These are phyloP conservation scores for Mesitornis unicolor DNA, from an alignment of 2,113 vertebrate species.

Conservation along the genomic window DNA sequence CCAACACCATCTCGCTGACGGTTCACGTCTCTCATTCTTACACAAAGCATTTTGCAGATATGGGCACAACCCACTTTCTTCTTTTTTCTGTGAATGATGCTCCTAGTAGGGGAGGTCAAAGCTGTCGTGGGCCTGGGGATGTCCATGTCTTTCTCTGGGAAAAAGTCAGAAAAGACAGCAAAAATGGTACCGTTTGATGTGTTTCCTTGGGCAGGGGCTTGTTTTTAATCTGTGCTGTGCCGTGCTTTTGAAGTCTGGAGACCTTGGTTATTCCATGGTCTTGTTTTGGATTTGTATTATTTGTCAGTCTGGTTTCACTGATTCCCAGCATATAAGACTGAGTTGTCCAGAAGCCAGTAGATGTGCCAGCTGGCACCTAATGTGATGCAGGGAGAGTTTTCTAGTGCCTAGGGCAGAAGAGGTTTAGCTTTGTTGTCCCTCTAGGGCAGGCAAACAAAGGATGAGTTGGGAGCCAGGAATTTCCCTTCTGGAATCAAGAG, in stretches of 20 bases:
- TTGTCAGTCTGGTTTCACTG: not conserved
- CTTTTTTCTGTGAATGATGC: not conserved
- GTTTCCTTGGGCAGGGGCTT: too few relatives aligned
- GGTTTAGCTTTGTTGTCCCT: not conserved
- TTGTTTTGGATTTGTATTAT: not conserved
- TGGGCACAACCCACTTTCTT: not conserved
- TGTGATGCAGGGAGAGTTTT: not conserved
- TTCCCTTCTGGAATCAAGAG: not conserved
- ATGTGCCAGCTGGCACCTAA: not conserved
- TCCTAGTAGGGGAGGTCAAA: not conserved
- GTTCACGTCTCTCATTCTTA: not conserved
- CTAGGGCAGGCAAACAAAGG: not conserved
- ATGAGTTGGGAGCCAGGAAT: not conserved
- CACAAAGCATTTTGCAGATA: not conserved
- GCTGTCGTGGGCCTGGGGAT: not conserved
- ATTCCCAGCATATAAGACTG: not conserved
- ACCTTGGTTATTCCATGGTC: not conserved
- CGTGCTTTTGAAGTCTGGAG: not conserved
- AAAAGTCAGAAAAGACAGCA: not conserved
- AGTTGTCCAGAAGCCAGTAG: fast-evolving
- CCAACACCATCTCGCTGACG: not conserved
- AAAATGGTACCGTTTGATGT: not conserved
- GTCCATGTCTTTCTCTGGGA: not conserved
- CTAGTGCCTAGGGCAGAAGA: not conserved
- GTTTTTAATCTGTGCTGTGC: too few relatives aligned